These are phyloP conservation scores for Choreutis nemorana DNA, from an alignment of 2,888 invertebrate genomes.

Conservation along the genomic window DNA sequence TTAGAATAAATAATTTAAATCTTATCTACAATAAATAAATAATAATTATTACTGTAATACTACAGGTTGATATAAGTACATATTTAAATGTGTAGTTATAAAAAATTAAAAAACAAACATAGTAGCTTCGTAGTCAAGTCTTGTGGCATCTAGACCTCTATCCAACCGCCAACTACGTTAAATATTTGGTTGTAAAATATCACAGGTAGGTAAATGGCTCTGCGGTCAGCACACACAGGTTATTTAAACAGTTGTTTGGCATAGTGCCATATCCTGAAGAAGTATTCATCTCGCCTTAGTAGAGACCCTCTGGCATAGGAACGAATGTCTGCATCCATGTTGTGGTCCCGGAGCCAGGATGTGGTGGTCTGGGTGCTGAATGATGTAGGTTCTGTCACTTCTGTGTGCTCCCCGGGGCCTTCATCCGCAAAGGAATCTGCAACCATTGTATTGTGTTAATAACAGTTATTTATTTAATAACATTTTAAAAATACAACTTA, in stretches of 20 bases:
- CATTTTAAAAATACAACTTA: too few relatives aligned
- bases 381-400: slow-evolving; percentile 80
- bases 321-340: slow-evolving; percentile 93
- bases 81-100: too few relatives aligned
- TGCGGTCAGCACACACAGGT: slow-evolving; percentile 11
- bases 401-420: slow-evolving; percentile 63
- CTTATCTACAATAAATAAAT: slow-evolving; percentile 36
- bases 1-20: slow-evolving; percentile 43
- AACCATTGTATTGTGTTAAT: too few relatives aligned
- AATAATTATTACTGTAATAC: too few relatives aligned
- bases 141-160: slow-evolving; percentile 16
- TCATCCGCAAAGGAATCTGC: slow-evolving; percentile 49
- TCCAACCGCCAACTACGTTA: slow-evolving; percentile 39
- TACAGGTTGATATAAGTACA: too few relatives aligned
- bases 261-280: slow-evolving; percentile 93
- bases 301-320: slow-evolving; percentile 89
- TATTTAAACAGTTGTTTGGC: slow-evolving; percentile 84
- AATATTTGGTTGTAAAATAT: slow-evolving; percentile 41
- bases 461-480: background rate
- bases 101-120: slow-evolving; percentile 32
- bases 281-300: slow-evolving; percentile 89
- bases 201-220: slow-evolving; percentile 63
- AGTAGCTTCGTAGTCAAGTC: slow-evolving; percentile 21
- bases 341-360: slow-evolving; percentile 92
- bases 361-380: slow-evolving; percentile 94